These are phyloP conservation scores for Leptogaster cylindrica DNA, from an alignment of 2,888 invertebrate species.

Conservation along the genomic window DNA sequence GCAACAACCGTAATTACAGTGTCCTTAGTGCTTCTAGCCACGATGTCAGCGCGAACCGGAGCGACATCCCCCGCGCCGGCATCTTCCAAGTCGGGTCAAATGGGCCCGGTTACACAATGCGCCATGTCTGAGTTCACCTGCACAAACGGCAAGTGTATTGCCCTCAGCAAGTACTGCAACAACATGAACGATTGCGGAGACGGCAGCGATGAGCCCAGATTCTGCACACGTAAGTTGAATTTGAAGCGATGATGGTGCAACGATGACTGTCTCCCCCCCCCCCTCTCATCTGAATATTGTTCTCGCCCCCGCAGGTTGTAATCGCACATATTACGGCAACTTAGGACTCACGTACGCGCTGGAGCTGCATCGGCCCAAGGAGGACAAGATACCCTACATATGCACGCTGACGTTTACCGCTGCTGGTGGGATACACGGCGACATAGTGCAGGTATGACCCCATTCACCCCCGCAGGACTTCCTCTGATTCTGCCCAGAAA, in stretches of 20 bases:
- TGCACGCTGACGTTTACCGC: constrained; percentile 88
- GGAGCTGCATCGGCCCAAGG: constrained; percentile 83
- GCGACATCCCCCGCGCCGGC: constrained; percentile 41
- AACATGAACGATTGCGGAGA: constrained; percentile 82
- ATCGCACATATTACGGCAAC: constrained; percentile 89
- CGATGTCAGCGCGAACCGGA: constrained; percentile 40
- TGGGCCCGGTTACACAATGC: constrained; percentile 53
- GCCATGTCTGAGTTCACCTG: constrained; percentile 60
- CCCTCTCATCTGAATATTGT: no score
- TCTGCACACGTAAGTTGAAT: constrained; percentile 78
- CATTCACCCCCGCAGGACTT: not conserved
- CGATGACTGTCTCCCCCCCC: no score
- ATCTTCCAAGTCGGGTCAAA: constrained; percentile 46
- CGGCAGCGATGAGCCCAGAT: constrained; percentile 78
- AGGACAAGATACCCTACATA: constrained; percentile 85
- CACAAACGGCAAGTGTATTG: constrained; percentile 61
- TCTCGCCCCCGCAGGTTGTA: constrained; percentile 66
- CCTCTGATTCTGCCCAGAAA: constrained; percentile 16
- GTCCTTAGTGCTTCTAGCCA: constrained; percentile 23
- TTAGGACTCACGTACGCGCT: constrained; percentile 85
- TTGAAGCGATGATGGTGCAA: constrained; percentile 8
- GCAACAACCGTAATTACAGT: constrained; percentile 46
- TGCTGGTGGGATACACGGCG: constrained; percentile 81
- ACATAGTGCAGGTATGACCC: constrained; percentile 79
- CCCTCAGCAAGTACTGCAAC: constrained; percentile 79